These are phyloP conservation scores for Bambusicola thoracicus DNA, from an alignment of 2,113 vertebrate genomes.

Conservation along the genomic window DNA sequence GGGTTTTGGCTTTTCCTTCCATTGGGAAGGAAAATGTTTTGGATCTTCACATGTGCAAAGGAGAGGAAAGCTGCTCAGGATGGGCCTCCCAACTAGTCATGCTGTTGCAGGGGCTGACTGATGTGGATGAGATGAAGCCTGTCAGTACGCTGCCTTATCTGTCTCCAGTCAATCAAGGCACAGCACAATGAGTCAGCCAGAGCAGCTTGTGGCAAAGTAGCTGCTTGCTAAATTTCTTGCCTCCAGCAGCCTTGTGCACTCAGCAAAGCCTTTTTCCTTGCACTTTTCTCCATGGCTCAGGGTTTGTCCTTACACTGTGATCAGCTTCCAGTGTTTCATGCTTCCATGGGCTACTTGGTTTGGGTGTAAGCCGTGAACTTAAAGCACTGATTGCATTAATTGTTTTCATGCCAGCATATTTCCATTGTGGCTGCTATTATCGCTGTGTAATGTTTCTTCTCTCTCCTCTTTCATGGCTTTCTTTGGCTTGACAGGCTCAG, in stretches of 20 bases:
- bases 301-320: not conserved
- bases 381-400: constrained; percentile 60
- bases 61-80: not conserved
- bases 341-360: constrained; percentile 49
- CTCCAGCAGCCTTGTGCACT: not conserved
- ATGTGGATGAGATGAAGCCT: not conserved
- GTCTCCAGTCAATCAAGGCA: not conserved
- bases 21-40: not conserved
- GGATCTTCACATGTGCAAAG: accelerated
- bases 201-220: not conserved
- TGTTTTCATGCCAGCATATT: constrained; percentile 72
- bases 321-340: not conserved
- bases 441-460: constrained; percentile 71
- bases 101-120: accelerated
- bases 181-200: not conserved
- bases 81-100: accelerated
- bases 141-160: accelerated
- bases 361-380: constrained; percentile 40
- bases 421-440: constrained; percentile 65
- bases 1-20: not conserved
- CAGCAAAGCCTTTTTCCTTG: constrained; percentile 13
- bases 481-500: constrained; percentile 74
- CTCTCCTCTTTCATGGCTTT: constrained; percentile 61
- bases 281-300: not conserved
- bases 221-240: not conserved